phyloP scores from a whole-genome alignment of 2,113 vertebrate genomes.

The Lipophrys pholis region DNA sequence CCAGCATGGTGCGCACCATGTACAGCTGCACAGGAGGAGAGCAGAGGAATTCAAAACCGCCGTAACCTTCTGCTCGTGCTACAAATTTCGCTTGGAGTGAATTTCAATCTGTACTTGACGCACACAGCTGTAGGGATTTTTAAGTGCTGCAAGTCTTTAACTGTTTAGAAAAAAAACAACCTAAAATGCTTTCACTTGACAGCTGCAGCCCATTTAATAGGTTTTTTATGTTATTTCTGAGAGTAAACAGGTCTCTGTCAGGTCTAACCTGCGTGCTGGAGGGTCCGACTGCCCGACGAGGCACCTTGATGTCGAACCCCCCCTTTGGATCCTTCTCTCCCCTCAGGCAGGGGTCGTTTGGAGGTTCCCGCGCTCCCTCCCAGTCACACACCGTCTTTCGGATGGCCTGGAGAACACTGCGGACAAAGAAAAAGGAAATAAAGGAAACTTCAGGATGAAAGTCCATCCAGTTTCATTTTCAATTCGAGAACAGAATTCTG shows the following conservation, averaged over 20 bases:
- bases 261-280: slow-evolving; percentile 95
- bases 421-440: background rate
- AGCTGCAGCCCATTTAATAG: background rate
- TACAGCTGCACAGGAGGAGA: slow-evolving; percentile 86
- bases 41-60: background rate
- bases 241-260: background rate
- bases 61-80: no score
- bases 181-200: background rate
- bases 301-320: slow-evolving; percentile 99
- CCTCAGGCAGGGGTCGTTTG: slow-evolving; percentile 96
- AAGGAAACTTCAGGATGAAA: background rate
- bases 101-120: no score
- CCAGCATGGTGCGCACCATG: slow-evolving; percentile 99
- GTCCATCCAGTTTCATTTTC: no score
- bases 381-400: slow-evolving; percentile 99
- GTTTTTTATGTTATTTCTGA: background rate
- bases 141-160: background rate
- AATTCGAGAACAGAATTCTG: no score
- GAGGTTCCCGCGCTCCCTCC: slow-evolving; percentile 95
- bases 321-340: slow-evolving; percentile 99
- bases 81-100: no score
- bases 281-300: slow-evolving; percentile 95
- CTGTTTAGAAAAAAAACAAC: background rate
- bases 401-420: slow-evolving; percentile 97
- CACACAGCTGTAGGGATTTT: background rate